Evolutionary conservation across 1,140 invertebrate species (phyloP).

Genomic region (Agrilus planipennis): DNA sequence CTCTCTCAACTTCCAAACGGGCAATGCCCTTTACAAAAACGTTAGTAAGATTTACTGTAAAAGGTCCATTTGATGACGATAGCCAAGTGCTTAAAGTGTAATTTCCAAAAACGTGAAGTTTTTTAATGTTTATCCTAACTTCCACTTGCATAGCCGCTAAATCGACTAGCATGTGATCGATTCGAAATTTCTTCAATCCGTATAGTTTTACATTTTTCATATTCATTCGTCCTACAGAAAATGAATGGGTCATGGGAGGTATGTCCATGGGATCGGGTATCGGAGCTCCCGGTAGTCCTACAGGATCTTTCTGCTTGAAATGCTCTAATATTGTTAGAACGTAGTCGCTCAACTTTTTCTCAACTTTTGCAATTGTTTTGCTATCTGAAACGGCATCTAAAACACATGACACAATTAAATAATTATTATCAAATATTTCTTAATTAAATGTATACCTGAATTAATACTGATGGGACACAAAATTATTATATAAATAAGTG

Average conservation of each 20-base stretch:
- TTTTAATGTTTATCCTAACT: conserved; percentile 52
- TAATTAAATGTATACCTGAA: too few species aligned
- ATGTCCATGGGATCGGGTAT: conserved; percentile 68
- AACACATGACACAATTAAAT: too few species aligned
- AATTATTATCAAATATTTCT: too few species aligned
- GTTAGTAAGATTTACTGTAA: conserved; percentile 57
- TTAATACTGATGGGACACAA: too few species aligned
- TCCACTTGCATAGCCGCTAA: conserved; percentile 56
- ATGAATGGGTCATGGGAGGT: conserved; percentile 60
- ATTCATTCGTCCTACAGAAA: conserved; percentile 56
- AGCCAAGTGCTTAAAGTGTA: conserved; percentile 63
- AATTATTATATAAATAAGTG: too few species aligned
- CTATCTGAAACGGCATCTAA: background rate
- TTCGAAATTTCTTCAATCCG: conserved; percentile 66
- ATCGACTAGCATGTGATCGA: conserved; percentile 51
- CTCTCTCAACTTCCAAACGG: conserved; percentile 52
- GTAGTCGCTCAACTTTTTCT: conserved; percentile 56
- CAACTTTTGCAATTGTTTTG: conserved; percentile 28
- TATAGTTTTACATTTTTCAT: conserved; percentile 59
- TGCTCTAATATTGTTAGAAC: conserved; percentile 63
- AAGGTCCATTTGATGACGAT: conserved; percentile 56
- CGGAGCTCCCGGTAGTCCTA: conserved; percentile 61
- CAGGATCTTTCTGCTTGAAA: conserved; percentile 65
- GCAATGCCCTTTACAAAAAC: conserved; percentile 55
- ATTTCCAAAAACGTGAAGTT: conserved; percentile 56